A percentile compares a stretch with the other conserved stretches of the same genome.
These are phyloP conservation scores for Drosophila yooni DNA, from an alignment of 2,888 invertebrate genomes.

Conservation along the genomic window DNA sequence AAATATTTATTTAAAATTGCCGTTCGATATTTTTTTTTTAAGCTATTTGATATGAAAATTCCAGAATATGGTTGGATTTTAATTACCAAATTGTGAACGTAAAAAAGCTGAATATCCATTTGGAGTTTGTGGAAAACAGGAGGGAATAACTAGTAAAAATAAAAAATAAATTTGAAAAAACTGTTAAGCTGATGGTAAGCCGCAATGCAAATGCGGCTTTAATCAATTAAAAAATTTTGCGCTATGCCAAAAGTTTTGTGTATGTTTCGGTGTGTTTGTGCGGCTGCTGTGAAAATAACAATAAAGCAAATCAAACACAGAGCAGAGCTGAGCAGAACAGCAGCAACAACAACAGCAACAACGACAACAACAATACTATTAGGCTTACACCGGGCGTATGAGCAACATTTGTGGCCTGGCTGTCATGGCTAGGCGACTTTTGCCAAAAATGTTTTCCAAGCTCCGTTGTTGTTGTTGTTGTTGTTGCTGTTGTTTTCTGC, in stretches of 20 bases:
- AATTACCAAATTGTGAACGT: too few relatives aligned
- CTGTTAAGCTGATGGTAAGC: constrained; percentile 76
- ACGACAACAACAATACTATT: constrained; percentile 17
- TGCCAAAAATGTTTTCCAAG: constrained; percentile 67
- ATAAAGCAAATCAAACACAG: constrained; percentile 70
- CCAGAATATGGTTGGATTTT: too few relatives aligned
- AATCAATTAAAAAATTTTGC: constrained; percentile 79
- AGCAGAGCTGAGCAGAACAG: constrained; percentile 21
- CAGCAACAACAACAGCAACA: constrained; percentile 1
- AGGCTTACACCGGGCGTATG: constrained; percentile 62
- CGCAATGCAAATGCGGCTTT: constrained; percentile 79
- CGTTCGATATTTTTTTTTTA: too few relatives aligned
- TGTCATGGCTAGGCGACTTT: constrained; percentile 67
- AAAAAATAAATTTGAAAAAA: constrained; percentile 38
- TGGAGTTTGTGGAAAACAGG: constrained; percentile 1
- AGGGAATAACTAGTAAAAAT: constrained; percentile 10
- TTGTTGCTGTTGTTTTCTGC: constrained; percentile 55
- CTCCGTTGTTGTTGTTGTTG: constrained; percentile 27
- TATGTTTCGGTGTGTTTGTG: constrained; percentile 27
- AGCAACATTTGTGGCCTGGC: constrained; percentile 67
- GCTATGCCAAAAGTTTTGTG: constrained; percentile 60
- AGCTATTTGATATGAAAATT: constrained; percentile 5
- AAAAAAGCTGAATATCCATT: not conserved
- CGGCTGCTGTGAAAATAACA: constrained; percentile 57
- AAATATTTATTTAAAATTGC: too few relatives aligned